Percentiles rank a stretch among this genome's conserved stretches.
Conservation (phyloP, 35 echinoderm and acorn worm species). For the Strongylocentrotus purpuratus region DNA sequence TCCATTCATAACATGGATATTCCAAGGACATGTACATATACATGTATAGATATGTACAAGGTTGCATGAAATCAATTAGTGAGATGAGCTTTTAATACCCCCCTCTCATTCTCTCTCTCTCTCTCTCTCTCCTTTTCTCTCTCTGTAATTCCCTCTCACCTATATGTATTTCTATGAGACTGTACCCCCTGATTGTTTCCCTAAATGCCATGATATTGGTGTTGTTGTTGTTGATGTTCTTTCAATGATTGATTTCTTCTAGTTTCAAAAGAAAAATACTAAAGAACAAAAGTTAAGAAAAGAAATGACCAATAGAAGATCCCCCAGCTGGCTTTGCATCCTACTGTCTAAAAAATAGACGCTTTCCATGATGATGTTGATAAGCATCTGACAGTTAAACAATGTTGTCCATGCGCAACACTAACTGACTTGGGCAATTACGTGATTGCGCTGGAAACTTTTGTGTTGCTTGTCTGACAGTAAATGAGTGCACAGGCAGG, state of each 20-base stretch:
- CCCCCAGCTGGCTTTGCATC: not conserved
- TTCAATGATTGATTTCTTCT: not conserved
- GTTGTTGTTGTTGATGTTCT: no score
- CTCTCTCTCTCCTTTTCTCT: no score
- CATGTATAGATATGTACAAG: no score
- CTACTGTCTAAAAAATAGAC: not conserved
- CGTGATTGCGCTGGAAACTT: not conserved
- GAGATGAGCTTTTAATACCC: no score
- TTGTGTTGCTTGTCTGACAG: not conserved
- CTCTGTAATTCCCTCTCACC: no score
- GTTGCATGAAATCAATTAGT: no score
- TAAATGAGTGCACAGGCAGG: not conserved
- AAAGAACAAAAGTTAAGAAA: not conserved
- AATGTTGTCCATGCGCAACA: slow-evolving; percentile 9
- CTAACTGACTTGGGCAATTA: not conserved
- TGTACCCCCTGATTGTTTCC: no score
- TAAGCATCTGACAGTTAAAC: not conserved
- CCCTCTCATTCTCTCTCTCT: no score
- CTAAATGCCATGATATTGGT: no score
- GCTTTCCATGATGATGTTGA: not conserved
- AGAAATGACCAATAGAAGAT: not conserved
- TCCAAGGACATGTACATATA: no score
- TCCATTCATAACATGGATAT: no score
- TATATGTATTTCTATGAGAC: no score
- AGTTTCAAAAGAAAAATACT: not conserved